Percentiles rank a stretch among this genome's conserved stretches.
phyloP scores from a whole-genome alignment of 2,888 invertebrate genomes.

The Chloroclysta siterata region DNA sequence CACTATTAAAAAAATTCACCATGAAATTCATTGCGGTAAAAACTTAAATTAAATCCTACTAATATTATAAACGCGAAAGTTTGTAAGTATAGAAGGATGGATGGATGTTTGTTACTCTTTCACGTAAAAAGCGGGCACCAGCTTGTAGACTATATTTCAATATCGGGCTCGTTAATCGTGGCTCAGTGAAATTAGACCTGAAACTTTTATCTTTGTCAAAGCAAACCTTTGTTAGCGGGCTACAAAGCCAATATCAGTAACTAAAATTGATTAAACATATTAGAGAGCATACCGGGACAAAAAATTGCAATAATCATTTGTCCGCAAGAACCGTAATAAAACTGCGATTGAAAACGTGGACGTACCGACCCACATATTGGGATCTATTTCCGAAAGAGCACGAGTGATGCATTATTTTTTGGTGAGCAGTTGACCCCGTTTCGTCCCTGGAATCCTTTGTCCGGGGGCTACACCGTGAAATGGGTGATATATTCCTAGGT shows the following conservation, averaged over 20 bases:
- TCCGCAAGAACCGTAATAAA: slow-evolving; percentile 22
- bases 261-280: slow-evolving; percentile 5
- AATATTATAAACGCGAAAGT: too few relatives aligned
- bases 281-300: background rate
- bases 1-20: too few relatives aligned
- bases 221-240: background rate
- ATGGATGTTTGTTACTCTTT: too few relatives aligned
- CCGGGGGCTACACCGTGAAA: slow-evolving; percentile 19
- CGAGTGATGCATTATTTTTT: slow-evolving; percentile 78
- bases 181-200: too few relatives aligned
- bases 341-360: slow-evolving; percentile 17
- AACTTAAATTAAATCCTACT: too few relatives aligned
- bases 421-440: slow-evolving; percentile 70
- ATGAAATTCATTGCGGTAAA: too few relatives aligned
- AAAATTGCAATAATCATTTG: slow-evolving; percentile 27
- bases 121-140: too few relatives aligned
- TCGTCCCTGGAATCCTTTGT: slow-evolving; percentile 42
- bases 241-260: slow-evolving; percentile 2
- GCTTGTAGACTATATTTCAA: too few relatives aligned
- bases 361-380: slow-evolving; percentile 68
- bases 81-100: too few relatives aligned
- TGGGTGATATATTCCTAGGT: slow-evolving; percentile 9
- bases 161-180: too few relatives aligned
- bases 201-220: background rate
- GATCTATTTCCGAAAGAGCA: slow-evolving; percentile 77